phyloP scores from a whole-genome alignment of 2,113 vertebrate species.

The Pelecanoides urinatrix region DNA sequence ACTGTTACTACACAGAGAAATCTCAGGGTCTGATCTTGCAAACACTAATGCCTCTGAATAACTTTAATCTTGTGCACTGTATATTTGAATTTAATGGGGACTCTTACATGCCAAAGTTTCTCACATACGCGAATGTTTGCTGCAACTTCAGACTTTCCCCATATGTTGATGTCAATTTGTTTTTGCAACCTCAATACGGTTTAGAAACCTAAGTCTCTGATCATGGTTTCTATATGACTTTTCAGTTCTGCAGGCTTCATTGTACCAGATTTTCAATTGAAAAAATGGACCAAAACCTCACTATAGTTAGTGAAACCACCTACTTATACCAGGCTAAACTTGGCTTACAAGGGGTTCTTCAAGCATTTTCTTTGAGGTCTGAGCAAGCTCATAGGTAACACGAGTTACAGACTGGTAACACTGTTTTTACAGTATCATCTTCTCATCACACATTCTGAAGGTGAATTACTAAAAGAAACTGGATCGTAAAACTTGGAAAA shows the following conservation, averaged over 20 bases:
- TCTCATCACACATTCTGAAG: not conserved
- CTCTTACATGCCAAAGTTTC: slow-evolving; percentile 48
- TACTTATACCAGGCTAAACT: fast-evolving
- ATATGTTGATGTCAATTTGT: slow-evolving; percentile 69
- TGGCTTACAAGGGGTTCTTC: not conserved
- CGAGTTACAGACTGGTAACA: fast-evolving
- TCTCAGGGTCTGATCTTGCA: slow-evolving; percentile 51
- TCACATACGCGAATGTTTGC: slow-evolving; percentile 54
- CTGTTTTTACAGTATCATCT: not conserved
- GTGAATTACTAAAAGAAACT: not conserved
- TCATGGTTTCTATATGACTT: not conserved
- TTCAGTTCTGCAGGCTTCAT: not conserved
- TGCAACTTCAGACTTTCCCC: slow-evolving; percentile 58
- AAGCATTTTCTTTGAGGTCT: not conserved
- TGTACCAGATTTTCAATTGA: not conserved
- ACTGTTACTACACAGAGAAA: slow-evolving; percentile 57
- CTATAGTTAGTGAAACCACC: not conserved
- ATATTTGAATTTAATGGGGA: slow-evolving; percentile 58
- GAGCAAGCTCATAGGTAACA: not conserved
- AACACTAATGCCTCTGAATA: slow-evolving; percentile 54
- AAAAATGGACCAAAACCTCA: not conserved
- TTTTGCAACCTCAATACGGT: slow-evolving; percentile 53
- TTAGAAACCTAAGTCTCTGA: slow-evolving; percentile 44
- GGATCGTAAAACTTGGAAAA: not conserved
- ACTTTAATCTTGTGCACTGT: slow-evolving; percentile 47